These are phyloP conservation scores for Xylophagus ater DNA, from an alignment of 2,888 invertebrate genomes.

Conservation along the genomic window DNA sequence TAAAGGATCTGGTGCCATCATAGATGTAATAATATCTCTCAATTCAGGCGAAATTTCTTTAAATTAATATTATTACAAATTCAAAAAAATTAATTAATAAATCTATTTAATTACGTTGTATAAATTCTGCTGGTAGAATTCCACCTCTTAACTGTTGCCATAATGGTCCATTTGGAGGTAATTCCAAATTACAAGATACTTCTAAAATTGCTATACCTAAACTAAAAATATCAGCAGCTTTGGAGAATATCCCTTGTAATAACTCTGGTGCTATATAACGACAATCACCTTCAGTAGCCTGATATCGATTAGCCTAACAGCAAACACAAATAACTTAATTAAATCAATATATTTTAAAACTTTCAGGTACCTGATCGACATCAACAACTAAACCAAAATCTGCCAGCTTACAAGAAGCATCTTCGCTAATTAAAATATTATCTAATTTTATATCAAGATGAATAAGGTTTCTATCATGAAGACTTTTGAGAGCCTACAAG, in stretches of 20 bases:
- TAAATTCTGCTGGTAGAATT: conserved; percentile 42
- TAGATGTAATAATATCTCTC: conserved; percentile 42
- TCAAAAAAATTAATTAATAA: background rate
- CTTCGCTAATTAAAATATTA: conserved; percentile 57
- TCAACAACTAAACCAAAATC: conserved; percentile 66
- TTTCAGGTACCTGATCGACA: conserved; percentile 40
- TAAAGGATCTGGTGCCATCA: conserved; percentile 45
- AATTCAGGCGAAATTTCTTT: conserved; percentile 42
- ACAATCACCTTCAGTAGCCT: conserved; percentile 60
- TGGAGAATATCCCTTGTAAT: conserved; percentile 50
- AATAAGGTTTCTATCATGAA: conserved; percentile 55
- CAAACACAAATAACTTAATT: background rate
- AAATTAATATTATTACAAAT: conserved; percentile 8
- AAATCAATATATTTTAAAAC: conserved; percentile 1
- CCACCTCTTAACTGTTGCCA: conserved; percentile 56
- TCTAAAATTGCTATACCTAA: conserved; percentile 63
- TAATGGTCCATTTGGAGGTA: conserved; percentile 54
- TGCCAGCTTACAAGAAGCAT: conserved; percentile 56
- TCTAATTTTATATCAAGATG: conserved; percentile 71
- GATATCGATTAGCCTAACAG: conserved; percentile 40
- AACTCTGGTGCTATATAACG: conserved; percentile 66
- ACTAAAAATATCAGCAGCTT: conserved; percentile 64
- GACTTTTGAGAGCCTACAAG: conserved; percentile 49
- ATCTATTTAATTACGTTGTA: conserved; percentile 28
- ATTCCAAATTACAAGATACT: conserved; percentile 54